A percentile compares a stretch with the other conserved stretches of the same genome.
These are phyloP conservation scores for Matsumurasca onukii DNA, from an alignment of 1,140 invertebrate species.

Conservation along the genomic window DNA sequence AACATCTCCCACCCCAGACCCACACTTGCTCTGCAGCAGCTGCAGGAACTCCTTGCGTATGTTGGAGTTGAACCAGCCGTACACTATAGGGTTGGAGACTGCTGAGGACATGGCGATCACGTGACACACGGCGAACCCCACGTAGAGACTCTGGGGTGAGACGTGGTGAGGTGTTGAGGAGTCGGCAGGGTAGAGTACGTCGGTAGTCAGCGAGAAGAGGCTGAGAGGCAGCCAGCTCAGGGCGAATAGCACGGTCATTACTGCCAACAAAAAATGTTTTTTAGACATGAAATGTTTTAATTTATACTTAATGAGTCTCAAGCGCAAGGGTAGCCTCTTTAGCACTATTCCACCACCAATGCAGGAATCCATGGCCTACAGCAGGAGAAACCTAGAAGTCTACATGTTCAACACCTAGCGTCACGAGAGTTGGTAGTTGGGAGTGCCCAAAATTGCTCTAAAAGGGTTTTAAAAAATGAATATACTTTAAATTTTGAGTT, in stretches of 20 bases:
- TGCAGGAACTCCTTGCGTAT: conserved; percentile 47
- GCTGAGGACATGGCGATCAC: conserved; percentile 57
- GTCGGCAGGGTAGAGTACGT: background rate
- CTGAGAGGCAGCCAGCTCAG: conserved; percentile 48
- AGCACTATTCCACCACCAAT: no score
- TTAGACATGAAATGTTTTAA: no score
- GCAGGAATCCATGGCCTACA: no score
- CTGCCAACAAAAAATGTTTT: conserved; percentile 35
- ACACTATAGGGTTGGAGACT: conserved; percentile 54
- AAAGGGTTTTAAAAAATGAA: no score
- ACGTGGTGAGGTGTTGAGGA: background rate
- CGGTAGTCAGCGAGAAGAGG: background rate
- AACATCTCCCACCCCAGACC: background rate
- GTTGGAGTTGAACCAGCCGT: conserved; percentile 54
- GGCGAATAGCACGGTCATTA: conserved; percentile 49
- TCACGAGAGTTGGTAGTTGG: no score
- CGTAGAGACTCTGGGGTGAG: conserved; percentile 38
- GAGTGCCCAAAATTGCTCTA: no score
- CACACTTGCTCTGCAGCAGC: conserved; percentile 41
- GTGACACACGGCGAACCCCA: conserved; percentile 53
- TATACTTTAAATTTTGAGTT: no score
- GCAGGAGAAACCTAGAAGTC: no score
- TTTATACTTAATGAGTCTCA: no score
- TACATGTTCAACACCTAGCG: no score
- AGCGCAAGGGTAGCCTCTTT: no score